phyloP scores from a whole-genome alignment of 2,113 vertebrate species.

The Erythrolamprus reginae region DNA sequence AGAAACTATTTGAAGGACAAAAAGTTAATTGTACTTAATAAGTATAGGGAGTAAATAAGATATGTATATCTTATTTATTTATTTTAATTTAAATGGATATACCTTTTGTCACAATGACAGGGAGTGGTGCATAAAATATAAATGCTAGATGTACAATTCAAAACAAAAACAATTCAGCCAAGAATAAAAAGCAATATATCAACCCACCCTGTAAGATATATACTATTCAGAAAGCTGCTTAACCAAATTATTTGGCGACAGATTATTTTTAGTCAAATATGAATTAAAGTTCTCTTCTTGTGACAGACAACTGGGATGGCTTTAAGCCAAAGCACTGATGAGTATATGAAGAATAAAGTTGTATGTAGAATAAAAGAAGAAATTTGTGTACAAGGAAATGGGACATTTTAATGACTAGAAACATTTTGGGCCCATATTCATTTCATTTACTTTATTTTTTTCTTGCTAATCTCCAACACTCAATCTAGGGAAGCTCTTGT shows the following conservation, averaged over 20 bases:
- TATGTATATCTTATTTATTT: not conserved
- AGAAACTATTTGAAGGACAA: constrained; percentile 28
- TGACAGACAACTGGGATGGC: constrained; percentile 20
- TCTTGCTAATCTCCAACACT: constrained; percentile 32
- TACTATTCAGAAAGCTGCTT: constrained; percentile 2
- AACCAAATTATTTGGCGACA: not conserved
- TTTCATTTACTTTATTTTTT: constrained; percentile 24
- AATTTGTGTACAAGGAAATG: constrained; percentile 37
- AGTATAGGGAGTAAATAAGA: constrained; percentile 9
- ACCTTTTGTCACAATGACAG: not conserved
- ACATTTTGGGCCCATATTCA: constrained; percentile 10
- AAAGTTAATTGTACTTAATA: constrained; percentile 32
- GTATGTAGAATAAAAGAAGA: constrained; percentile 22
- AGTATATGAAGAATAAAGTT: constrained; percentile 14
- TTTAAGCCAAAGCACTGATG: constrained; percentile 19
- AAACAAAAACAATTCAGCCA: not conserved
- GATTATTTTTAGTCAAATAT: not conserved
- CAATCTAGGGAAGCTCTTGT: constrained; percentile 41
- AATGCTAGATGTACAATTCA: not conserved
- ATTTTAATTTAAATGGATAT: not conserved
- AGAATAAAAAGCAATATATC: not conserved
- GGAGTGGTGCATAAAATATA: not conserved
- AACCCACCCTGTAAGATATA: not conserved
- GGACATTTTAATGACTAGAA: constrained; percentile 7
- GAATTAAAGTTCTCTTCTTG: constrained; percentile 21